Evolutionary conservation across 2,797 vertebrate genomes (phyloP), one percentile per base, ranked within the genome.

Genomic region (Melanogrammus aeglefinus): DNA sequence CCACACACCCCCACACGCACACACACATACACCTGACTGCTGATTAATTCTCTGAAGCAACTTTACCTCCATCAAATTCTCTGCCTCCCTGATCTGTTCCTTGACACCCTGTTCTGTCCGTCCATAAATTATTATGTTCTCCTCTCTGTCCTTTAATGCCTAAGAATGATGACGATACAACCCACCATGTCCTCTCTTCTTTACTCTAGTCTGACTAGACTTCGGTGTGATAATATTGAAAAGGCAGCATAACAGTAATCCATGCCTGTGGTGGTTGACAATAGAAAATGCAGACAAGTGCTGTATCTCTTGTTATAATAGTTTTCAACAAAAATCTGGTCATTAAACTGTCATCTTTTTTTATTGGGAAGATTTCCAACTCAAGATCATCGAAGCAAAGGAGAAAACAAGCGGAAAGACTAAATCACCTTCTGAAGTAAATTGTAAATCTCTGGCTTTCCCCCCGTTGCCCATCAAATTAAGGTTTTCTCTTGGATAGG

Each of bases 11-110:
- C 66, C 44, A 69, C 69, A 6, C 12, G 27, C 24, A 18, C 36
- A 72, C 27, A 12, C 69, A 27, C 66, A 16, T 21, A 39, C 71
- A 73, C 29, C 78, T 82, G 75, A 83, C 35, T 81, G 80, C 77
- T 86, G 81, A 81, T 47, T 78, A 77, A 84, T 76, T 84, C 79
- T 66, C 73, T 78, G 39, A 38, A 78, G 73, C 73, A 14, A 41
- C 29, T 44, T 31, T 16, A 14, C 66, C 36, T 70, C 16, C 8
- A 44, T 27, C 14, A 4, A 14, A 27, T 29, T 70, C 38, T 14
- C 76, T 31, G 14, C 44, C 16, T 44, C 24, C 24, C 47, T 44
- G 21, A 24, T 71, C 6, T 44, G 27, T 29, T 31, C 66, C 38
- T 41, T 70, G 33, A 44, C 33, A 39, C 31, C 77, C 72, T 16